Evolutionary conservation across 2,113 vertebrate species (phyloP), one percentile per base, ranked within the genome.

Genomic region (Semnopithecus entellus): DNA sequence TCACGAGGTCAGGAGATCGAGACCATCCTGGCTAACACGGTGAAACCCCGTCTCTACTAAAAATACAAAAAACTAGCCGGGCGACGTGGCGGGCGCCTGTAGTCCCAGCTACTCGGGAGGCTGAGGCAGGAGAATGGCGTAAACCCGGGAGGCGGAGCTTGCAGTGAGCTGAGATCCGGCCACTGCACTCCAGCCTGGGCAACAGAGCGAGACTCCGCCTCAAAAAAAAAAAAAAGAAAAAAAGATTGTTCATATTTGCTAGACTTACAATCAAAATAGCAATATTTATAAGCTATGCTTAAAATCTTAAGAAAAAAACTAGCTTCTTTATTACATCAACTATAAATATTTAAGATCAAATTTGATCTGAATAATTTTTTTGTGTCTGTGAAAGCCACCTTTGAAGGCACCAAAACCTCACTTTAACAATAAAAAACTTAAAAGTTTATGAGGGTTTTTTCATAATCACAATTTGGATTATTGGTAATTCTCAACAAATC

Each of bases 291-390:
- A 75, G 59, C 10, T 81, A 86, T 64, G n/a, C 5, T 96, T 64
- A 92, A 92, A 87, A 40, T 83, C 6, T 73, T 90, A 78, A 87
- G 52, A 20, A 88, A 72, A 38, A 73, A 48, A 64, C 43, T 93
- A 83, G n/a, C 11, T 48, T 64, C n/a, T 59, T 66, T 79, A 66
- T 55, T 80, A 94, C 83, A 85, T 75, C 38, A 95, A 90, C 88
- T 84, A 78, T 73, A 61, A 52, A 72, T 86, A 88, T 82, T n/a
- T 64, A 94, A 75, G 93, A 68, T 40, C 8, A 81, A 91, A 81
- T 2, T 20, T 84, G 35, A 88, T 18, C 14, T 66, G n/a, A 95
- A 68, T 64, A 52, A 72, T 81, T 30, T 90, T 32, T 32, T 57
- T 82, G 16, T 75, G 12, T 66, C 27, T 82, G 6, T 3, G 88